phyloP scores from a whole-genome alignment of 2,888 invertebrate genomes.

The Nemotelus nigrinus region DNA sequence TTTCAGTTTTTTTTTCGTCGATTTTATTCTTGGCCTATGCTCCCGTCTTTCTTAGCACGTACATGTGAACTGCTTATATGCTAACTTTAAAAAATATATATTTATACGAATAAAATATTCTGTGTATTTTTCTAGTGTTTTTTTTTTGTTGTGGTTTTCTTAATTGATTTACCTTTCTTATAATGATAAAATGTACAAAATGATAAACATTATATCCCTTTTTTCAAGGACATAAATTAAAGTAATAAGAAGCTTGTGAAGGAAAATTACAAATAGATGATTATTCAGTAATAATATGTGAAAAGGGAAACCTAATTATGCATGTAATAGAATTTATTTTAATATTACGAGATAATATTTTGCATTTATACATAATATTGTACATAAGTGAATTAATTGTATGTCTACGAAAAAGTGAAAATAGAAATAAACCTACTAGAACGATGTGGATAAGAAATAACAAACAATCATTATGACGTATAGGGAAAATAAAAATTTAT shows the following conservation, averaged over 20 bases:
- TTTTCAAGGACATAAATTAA: background rate
- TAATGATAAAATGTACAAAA: conserved; percentile 30
- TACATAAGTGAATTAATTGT: background rate
- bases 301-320: conserved; percentile 6
- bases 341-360: conserved; percentile 23
- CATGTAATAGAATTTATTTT: background rate
- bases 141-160: background rate
- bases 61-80: conserved; percentile 12
- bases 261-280: conserved; percentile 12
- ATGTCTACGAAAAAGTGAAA: background rate
- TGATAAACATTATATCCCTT: background rate
- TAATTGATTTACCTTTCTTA: background rate
- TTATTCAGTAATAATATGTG: background rate
- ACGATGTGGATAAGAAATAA: background rate
- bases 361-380: conserved; percentile 23
- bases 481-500: background rate
- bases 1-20: conserved; percentile 15
- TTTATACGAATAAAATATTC: conserved; percentile 33
- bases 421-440: background rate
- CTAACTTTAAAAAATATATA: conserved; percentile 35
- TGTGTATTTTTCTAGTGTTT: conserved; percentile 23
- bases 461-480: background rate
- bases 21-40: conserved; percentile 10
- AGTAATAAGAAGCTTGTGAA: conserved; percentile 21
- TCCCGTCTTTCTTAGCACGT: conserved; percentile 14